Conservation (phyloP, 2,888 invertebrate genomes). For the Lypha dubia region DNA sequence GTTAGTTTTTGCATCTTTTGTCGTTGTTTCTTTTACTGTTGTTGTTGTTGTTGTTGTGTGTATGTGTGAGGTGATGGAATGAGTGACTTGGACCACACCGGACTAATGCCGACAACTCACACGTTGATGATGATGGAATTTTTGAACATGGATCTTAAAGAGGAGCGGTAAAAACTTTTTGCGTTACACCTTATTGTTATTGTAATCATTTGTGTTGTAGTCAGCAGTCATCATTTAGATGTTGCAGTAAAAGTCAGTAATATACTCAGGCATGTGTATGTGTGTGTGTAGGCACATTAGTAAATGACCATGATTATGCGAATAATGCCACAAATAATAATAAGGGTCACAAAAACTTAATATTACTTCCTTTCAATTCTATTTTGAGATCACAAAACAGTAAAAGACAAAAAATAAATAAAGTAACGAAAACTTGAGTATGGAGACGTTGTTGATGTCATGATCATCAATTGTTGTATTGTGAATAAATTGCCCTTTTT, state of each 20-base stretch:
- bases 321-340: conserved; percentile 66
- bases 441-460: conserved; percentile 57
- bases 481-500: conserved; percentile 30
- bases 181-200: conserved; percentile 10
- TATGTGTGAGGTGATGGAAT: conserved; percentile 56
- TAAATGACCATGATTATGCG: conserved; percentile 72
- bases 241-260: conserved; percentile 3
- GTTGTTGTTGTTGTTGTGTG: neutral
- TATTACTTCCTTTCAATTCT: conserved; percentile 69
- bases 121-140: conserved; percentile 66
- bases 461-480: conserved; percentile 51
- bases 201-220: conserved; percentile 48
- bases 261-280: neutral
- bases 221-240: conserved; percentile 23
- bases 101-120: conserved; percentile 66
- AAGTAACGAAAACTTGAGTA: conserved; percentile 7
- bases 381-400: conserved; percentile 68
- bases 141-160: conserved; percentile 22
- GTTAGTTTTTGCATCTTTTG: conserved; percentile 17
- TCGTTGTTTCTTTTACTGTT: neutral
- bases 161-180: conserved; percentile 26
- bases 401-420: neutral
- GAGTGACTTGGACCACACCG: conserved; percentile 71
- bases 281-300: conserved; percentile 58
- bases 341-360: conserved; percentile 69